Conservation (phyloP, 1,140 invertebrate species). For the Cotesia typhae region DNA sequence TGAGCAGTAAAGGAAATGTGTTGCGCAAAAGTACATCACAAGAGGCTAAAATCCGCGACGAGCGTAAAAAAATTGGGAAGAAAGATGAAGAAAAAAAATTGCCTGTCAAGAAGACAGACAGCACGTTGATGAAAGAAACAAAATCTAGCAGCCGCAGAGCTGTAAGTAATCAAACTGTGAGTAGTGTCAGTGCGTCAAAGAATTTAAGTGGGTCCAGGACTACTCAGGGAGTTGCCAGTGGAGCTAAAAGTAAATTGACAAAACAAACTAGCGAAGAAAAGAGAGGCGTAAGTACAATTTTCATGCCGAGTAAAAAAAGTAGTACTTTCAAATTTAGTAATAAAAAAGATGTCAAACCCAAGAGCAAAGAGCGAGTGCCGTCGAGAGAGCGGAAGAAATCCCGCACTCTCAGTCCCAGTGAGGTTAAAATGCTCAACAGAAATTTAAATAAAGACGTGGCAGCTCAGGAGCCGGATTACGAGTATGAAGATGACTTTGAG, state of each 20-base stretch:
- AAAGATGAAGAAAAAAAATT: slow-evolving; percentile 6
- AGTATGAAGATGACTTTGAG: slow-evolving; percentile 68
- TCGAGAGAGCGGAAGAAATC: slow-evolving; percentile 49
- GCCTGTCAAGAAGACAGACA: neutral
- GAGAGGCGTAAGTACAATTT: slow-evolving; percentile 50
- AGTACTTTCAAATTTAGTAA: slow-evolving; percentile 12
- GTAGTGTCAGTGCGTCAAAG: too few species aligned
- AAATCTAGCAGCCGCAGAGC: neutral
- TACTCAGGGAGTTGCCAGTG: neutral
- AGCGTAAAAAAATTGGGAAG: neutral
- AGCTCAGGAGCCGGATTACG: slow-evolving; percentile 37
- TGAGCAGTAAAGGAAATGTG: slow-evolving; percentile 2
- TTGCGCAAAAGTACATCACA: slow-evolving; percentile 14
- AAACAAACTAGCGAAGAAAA: slow-evolving; percentile 43
- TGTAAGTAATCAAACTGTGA: too few species aligned
- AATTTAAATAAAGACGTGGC: neutral
- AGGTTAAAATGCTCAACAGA: slow-evolving; percentile 50
- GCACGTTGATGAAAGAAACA: neutral
- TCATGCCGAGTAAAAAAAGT: slow-evolving; percentile 45
- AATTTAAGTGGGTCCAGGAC: neutral
- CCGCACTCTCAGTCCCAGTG: slow-evolving; percentile 55
- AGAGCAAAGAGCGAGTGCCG: slow-evolving; percentile 2
- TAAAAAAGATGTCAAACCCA: slow-evolving; percentile 17
- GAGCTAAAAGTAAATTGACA: slow-evolving; percentile 31
- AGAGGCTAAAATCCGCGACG: neutral